Evolutionary conservation across 1,140 invertebrate genomes (phyloP).

Genomic region (Neodiprion fabricii): DNA sequence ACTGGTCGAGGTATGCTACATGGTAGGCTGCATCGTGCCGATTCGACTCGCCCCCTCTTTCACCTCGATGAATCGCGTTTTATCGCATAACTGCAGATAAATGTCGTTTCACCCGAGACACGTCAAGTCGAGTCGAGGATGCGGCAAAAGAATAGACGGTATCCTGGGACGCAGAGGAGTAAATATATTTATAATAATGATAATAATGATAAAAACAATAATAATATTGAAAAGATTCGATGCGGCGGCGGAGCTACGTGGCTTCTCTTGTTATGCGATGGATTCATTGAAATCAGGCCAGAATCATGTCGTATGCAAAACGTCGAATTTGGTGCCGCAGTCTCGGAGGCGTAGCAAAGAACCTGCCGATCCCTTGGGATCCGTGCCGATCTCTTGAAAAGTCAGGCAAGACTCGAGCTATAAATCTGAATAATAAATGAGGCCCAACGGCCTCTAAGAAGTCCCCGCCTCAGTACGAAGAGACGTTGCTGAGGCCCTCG

Average conservation of each 20-base stretch:
- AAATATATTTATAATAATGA: too few species aligned
- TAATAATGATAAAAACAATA: too few species aligned
- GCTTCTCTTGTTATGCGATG: slow-evolving; percentile 50
- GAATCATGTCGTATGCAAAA: slow-evolving; percentile 64
- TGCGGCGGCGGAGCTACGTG: not conserved
- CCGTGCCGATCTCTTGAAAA: slow-evolving; percentile 57
- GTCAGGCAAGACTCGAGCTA: slow-evolving; percentile 55
- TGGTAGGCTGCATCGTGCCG: too few species aligned
- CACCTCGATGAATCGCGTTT: too few species aligned
- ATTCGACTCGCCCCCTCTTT: too few species aligned
- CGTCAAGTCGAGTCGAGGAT: too few species aligned
- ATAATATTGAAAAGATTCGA: too few species aligned
- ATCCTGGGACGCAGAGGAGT: too few species aligned
- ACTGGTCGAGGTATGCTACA: too few species aligned
- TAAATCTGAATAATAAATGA: slow-evolving; percentile 65
- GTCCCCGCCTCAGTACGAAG: slow-evolving; percentile 53
- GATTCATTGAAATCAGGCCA: slow-evolving; percentile 52
- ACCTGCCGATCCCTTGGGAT: slow-evolving; percentile 62
- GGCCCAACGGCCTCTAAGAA: slow-evolving; percentile 61
- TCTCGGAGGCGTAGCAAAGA: slow-evolving; percentile 45
- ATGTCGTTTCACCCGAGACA: too few species aligned
- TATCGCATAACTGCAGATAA: too few species aligned
- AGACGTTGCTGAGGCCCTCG: slow-evolving; percentile 41
- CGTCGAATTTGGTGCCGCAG: slow-evolving; percentile 55
- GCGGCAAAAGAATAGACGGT: too few species aligned